Conservation (phyloP, 2,888 invertebrate genomes). For the Acrobasis repandana region DNA sequence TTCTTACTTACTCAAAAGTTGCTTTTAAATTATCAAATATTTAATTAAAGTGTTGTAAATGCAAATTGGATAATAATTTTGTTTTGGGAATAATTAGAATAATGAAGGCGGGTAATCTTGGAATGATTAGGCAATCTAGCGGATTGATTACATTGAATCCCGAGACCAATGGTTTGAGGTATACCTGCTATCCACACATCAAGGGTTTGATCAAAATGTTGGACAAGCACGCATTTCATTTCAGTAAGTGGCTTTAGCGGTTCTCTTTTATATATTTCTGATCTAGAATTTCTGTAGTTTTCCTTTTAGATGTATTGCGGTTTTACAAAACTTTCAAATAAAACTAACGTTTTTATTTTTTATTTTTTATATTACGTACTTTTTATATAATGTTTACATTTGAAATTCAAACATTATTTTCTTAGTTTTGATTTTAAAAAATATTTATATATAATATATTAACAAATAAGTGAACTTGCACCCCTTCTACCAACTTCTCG, state of each 20-base stretch:
- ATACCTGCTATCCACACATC: conserved; percentile 34
- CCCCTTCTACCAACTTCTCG: too few species aligned
- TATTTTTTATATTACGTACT: conserved; percentile 7
- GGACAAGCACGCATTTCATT: conserved; percentile 51
- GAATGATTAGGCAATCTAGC: conserved; percentile 21
- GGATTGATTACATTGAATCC: conserved; percentile 18
- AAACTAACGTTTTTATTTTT: conserved; percentile 26
- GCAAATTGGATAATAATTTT: conserved; percentile 30
- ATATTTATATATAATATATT: too few species aligned
- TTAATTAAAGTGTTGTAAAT: conserved; percentile 55
- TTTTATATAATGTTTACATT: background rate
- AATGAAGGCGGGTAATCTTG: background rate
- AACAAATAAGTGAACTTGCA: too few species aligned
- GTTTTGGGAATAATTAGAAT: conserved; percentile 13
- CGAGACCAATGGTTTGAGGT: conserved; percentile 37
- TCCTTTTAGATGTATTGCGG: conserved; percentile 30
- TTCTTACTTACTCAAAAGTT: too few species aligned
- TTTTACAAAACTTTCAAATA: conserved; percentile 18
- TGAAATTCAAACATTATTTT: background rate
- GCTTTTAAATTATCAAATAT: conserved; percentile 62
- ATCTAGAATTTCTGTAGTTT: conserved; percentile 39
- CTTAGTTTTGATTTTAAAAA: background rate
- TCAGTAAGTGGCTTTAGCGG: conserved; percentile 47
- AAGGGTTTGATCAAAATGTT: conserved; percentile 41
- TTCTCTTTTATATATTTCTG: conserved; percentile 40